Evolutionary conservation across 1,140 invertebrate species (phyloP).

Genomic region (Drosophila pruinosa): DNA sequence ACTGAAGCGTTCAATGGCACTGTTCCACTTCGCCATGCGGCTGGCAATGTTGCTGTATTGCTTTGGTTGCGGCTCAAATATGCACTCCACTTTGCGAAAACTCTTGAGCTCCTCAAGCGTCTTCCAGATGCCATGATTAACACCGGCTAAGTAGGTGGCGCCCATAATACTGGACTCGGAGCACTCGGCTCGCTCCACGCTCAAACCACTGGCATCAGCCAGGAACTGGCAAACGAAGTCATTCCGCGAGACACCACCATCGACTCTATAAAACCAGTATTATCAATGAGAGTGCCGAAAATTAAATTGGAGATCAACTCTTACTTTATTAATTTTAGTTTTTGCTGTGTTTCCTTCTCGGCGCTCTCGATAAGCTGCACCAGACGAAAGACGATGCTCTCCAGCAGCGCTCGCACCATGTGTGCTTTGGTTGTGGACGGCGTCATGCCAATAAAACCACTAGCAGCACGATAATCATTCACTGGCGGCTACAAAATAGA

Average conservation of each 20-base stretch:
- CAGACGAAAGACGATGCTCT: slow-evolving; percentile 93
- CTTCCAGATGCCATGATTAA: slow-evolving; percentile 91
- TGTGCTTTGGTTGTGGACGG: slow-evolving; percentile 90
- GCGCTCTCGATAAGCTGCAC: slow-evolving; percentile 89
- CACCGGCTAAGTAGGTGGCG: slow-evolving; percentile 91
- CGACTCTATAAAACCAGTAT: slow-evolving; percentile 85
- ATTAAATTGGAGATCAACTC: neutral
- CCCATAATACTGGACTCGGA: slow-evolving; percentile 91
- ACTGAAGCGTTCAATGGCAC: slow-evolving; percentile 87
- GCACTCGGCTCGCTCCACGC: slow-evolving; percentile 88
- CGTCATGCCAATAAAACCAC: slow-evolving; percentile 93
- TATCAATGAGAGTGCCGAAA: neutral
- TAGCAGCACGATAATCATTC: slow-evolving; percentile 91
- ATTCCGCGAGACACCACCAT: slow-evolving; percentile 96
- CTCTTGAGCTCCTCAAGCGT: slow-evolving; percentile 86
- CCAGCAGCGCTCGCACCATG: slow-evolving; percentile 91
- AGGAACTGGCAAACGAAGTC: slow-evolving; percentile 95
- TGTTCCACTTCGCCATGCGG: slow-evolving; percentile 86
- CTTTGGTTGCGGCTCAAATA: slow-evolving; percentile 86
- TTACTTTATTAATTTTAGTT: slow-evolving; percentile 86
- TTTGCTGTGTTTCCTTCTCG: slow-evolving; percentile 86
- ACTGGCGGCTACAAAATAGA: slow-evolving; percentile 89
- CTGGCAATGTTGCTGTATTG: slow-evolving; percentile 82
- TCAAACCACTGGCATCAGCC: slow-evolving; percentile 89
- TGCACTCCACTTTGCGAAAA: slow-evolving; percentile 85